Conservation (phyloP, 2,113 vertebrate genomes). For the Elgaria multicarinata region DNA sequence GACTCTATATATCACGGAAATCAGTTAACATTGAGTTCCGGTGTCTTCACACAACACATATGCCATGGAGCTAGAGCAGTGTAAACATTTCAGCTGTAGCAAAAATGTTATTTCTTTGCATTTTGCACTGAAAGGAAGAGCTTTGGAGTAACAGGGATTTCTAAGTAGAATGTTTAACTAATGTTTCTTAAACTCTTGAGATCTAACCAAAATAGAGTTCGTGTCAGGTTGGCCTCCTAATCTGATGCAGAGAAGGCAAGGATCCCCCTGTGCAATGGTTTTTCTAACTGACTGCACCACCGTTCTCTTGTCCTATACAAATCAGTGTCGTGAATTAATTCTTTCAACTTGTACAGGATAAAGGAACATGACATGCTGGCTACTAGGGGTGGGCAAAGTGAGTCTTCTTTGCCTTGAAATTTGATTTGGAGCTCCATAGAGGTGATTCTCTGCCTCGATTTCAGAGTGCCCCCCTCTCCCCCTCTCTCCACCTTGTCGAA, state of each 20-base stretch:
- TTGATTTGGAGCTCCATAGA: no score
- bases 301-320: neutral
- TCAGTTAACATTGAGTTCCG: neutral
- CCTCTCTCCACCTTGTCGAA: no score
- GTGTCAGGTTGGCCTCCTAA: neutral
- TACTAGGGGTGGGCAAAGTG: no score
- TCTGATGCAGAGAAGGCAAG: neutral
- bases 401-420: no score
- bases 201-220: no score
- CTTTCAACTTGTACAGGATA: neutral
- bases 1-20: neutral
- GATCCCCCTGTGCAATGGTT: neutral
- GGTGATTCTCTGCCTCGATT: no score
- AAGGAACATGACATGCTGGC: neutral
- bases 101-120: neutral
- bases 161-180: no score
- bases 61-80: neutral
- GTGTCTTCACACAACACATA: neutral
- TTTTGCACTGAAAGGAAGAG: neutral
- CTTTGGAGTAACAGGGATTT: neutral
- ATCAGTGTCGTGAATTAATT: neutral
- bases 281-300: neutral
- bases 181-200: no score
- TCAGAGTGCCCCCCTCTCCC: no score
- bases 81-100: neutral